Percentiles rank a stretch among this genome's conserved stretches.
phyloP scores from a whole-genome alignment of 2,888 invertebrate species.

The Choristoneura rosaceana region DNA sequence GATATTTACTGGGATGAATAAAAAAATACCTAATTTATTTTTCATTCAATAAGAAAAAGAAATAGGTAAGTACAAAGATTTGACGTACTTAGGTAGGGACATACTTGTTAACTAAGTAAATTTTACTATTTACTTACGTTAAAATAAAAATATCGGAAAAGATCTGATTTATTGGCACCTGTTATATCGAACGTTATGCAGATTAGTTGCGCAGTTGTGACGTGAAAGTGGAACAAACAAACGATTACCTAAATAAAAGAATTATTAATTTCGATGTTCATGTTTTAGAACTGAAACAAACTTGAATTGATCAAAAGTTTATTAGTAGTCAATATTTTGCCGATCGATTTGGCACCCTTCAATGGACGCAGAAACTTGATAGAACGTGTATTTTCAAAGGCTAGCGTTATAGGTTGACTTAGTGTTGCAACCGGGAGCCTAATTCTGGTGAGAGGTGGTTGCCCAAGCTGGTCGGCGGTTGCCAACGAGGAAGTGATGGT shows the following conservation, averaged over 20 bases:
- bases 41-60: no score
- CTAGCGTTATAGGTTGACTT: constrained; percentile 47
- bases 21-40: no score
- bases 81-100: not conserved
- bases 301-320: not conserved
- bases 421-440: constrained; percentile 71
- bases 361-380: constrained; percentile 19
- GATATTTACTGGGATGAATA: not conserved
- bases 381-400: constrained; percentile 34
- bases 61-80: not conserved
- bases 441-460: constrained; percentile 81
- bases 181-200: constrained; percentile 4
- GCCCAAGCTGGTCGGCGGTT: constrained; percentile 65
- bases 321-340: not conserved
- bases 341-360: constrained; percentile 1
- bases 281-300: not conserved
- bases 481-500: constrained; percentile 80
- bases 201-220: constrained; percentile 13
- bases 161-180: constrained; percentile 2
- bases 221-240: constrained; percentile 19
- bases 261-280: not conserved
- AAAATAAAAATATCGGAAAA: not conserved
- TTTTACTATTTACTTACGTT: not conserved
- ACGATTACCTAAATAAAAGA: constrained; percentile 9
- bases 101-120: not conserved